Percentiles rank a stretch among this genome's conserved stretches.
Conservation (phyloP, 2,888 invertebrate genomes). For the Uropetala carovei region DNA sequence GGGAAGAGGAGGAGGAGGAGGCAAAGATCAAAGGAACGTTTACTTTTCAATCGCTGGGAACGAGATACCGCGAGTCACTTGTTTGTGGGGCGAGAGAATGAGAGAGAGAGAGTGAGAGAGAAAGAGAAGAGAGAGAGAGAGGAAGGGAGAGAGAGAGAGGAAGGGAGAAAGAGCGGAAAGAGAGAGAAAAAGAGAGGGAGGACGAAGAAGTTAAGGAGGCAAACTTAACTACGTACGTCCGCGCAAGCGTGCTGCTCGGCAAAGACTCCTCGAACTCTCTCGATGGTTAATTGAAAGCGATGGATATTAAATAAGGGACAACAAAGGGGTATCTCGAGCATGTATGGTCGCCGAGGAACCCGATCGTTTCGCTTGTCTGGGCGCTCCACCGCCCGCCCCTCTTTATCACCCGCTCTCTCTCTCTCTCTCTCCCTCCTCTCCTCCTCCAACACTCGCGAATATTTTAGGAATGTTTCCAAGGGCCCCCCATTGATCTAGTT, state of each 20-base stretch:
- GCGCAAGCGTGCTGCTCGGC: too few relatives aligned
- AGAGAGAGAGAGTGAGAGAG: too few relatives aligned
- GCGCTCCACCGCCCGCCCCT: too few relatives aligned
- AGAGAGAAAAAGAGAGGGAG: background rate
- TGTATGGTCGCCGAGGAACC: too few relatives aligned
- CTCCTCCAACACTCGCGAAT: background rate
- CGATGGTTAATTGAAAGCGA: background rate
- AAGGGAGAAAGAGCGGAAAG: background rate
- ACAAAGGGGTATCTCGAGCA: background rate
- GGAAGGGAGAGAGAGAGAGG: background rate
- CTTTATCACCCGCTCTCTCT: too few relatives aligned
- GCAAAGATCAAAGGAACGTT: background rate
- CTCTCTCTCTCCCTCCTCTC: background rate
- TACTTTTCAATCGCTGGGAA: background rate
- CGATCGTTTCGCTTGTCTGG: too few relatives aligned
- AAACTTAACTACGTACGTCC: background rate
- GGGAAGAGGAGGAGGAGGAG: background rate
- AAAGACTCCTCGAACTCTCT: background rate
- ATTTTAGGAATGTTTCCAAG: background rate
- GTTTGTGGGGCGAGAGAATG: background rate
- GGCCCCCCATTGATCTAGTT: background rate
- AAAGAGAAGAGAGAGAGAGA: background rate
- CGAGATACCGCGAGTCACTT: background rate
- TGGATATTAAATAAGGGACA: background rate
- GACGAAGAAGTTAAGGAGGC: background rate